Conservation (phyloP, 1,140 invertebrate species). For the Ectropis grisescens region DNA sequence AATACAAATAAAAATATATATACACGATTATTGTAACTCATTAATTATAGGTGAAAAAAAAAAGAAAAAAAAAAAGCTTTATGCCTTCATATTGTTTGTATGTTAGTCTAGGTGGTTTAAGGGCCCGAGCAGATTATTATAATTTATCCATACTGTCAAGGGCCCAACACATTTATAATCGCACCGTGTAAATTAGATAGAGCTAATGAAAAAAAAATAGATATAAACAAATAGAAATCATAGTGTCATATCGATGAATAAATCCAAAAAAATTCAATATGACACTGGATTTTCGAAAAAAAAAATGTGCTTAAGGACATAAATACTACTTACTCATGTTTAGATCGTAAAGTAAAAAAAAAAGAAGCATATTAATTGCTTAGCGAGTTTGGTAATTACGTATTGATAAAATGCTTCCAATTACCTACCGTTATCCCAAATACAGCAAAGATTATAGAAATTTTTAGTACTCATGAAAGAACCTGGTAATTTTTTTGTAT, state of each 20-base stretch:
- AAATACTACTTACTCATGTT: constrained; percentile 33
- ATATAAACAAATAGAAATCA: constrained; percentile 28
- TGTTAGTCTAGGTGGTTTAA: constrained; percentile 48
- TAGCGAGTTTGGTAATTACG: constrained; percentile 32
- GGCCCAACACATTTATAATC: constrained; percentile 33
- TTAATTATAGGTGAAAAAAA: constrained; percentile 55
- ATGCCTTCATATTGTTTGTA: constrained; percentile 65
- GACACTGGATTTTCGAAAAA: constrained; percentile 15
- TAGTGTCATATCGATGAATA: constrained; percentile 9
- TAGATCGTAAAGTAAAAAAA: constrained; percentile 19
- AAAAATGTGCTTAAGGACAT: constrained; percentile 44
- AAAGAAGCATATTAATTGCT: constrained; percentile 31
- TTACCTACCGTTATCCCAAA: too few relatives aligned
- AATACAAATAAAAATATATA: constrained; percentile 69
- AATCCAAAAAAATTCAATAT: constrained; percentile 3
- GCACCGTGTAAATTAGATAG: constrained; percentile 46
- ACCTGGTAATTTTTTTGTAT: constrained; percentile 9
- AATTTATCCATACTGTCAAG: constrained; percentile 23
- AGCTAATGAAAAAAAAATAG: constrained; percentile 36
- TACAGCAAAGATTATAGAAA: too few relatives aligned
- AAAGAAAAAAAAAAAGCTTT: constrained; percentile 60
- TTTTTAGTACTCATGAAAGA: too few relatives aligned
- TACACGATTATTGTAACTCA: constrained; percentile 63
- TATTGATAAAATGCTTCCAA: constrained; percentile 33
- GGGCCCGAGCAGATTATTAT: constrained; percentile 29